Evolutionary conservation across 2,113 vertebrate genomes (phyloP), one percentile per base, ranked within the genome.

Genomic region (Brachyhypopomus occidentalis): DNA sequence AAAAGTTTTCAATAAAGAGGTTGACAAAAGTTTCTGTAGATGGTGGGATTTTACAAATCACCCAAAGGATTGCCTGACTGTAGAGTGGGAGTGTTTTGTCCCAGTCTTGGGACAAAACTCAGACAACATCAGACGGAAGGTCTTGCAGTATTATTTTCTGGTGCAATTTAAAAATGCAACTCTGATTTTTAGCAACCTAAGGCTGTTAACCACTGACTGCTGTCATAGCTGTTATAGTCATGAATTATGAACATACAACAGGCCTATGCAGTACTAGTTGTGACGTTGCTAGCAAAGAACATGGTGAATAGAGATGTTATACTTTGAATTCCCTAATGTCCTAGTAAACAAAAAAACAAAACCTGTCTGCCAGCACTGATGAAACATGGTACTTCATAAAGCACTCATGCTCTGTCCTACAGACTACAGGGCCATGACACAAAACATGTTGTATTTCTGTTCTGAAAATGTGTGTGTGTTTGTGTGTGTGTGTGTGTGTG

Each of bases 11-110:
- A 30, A 27, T 12, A 1, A 63, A 63, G 23, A 14, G 25, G 2
- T 11, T 27, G 2, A 11, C 9, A 14, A 8, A 63, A 1, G 12
- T 27, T 22, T 27, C 12, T 20, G n/a, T 23, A 23, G 22, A 38
- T 19, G 62, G 12, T 27, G 12, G 8, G 45, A 9, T 78, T 36
- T 23, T 70, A 64, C 38, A 64, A 63, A 63, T 20, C 74, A 27
- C 74, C 30, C 27, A 60, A 23, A 20, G 58, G 59, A 64, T 76
- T 76, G 23, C 38, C 19, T 48, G 45, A 76, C 74, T 25, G 19
- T 11, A 36, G 34, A 78, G 45, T n/a, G 20, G 11, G 27, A 66
- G 62, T 27, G 27, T 66, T 67, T 67, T 52, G 41, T 34, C 16
- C 48, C 23, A 66, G 52, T 14, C 64, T 52, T n/a, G 20, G 22